Base-by-base conservation (phyloP, 2,797 vertebrate genomes). In the Darevskia mixta region DNA sequence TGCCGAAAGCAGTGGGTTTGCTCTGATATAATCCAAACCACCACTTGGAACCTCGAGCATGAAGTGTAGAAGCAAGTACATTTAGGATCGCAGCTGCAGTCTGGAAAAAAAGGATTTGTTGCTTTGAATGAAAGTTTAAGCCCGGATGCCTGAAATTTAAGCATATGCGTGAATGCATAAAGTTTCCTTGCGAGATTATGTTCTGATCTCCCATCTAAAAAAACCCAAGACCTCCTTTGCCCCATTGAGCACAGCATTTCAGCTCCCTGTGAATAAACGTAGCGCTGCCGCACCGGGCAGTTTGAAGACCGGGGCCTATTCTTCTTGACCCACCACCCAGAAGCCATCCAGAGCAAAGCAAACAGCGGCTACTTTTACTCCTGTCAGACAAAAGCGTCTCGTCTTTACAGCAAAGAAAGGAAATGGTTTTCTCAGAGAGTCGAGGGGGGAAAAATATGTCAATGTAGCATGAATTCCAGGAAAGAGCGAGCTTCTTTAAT, bases 401-500 rank as follows among this genome's bases (percentile, higher is more conserved):
- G 25, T 43, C 43, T 82, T 89, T 85, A 0, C 38, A 43, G 38
- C 45, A 81, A 91, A 89, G 38, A 58, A 83, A 82, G 86, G 45
- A 66, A 87, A 72, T 61, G 69, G 67, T 45, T 86, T 87, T 86
- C 88, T 80, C 86, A 45, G 27, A 23, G 80, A 73, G 72, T 7
- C 32, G 72, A 75, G 67, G 58, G 55, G 38, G 75, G 13, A 32
- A 15, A 35, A 23, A 86, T 75, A 41, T 67, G 35, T 69, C 58
- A 83, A 38, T n/a, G 43, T 25, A 82, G 5, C 11, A 55, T 79
- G 43, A 43, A 35, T 83, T 85, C 83, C 80, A 88, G 88, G 86
- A 92, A 91, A 90, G 78, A 72, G 78, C 55, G 76, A 64, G 1
- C 58, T 61, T 78, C 25, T 79, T 85, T 91, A 78, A 85, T 87